A percentile compares a stretch with the other conserved stretches of the same genome.
Conservation (phyloP, 2,113 vertebrate species). For the Nipponia nippon region DNA sequence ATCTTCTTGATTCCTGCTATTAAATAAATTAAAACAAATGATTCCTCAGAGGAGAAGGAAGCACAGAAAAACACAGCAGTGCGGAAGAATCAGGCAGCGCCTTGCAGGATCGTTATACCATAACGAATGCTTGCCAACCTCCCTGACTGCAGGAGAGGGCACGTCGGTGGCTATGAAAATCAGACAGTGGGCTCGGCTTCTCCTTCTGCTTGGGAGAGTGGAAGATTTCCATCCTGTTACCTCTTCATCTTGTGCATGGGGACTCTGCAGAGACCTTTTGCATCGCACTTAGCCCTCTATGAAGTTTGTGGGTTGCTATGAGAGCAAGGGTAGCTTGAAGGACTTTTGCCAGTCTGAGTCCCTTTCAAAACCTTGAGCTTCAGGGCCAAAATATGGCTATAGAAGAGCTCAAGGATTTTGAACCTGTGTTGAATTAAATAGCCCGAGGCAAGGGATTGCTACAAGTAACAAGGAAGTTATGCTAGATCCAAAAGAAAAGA, state of each 20-base stretch:
- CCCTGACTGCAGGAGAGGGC: neutral
- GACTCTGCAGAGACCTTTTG: neutral
- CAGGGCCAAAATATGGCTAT: neutral
- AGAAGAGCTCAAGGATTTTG: neutral
- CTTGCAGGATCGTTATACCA: neutral
- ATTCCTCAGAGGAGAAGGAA: neutral
- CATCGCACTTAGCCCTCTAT: accelerated
- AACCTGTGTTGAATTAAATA: neutral
- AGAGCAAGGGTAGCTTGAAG: neutral
- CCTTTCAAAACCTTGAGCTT: neutral
- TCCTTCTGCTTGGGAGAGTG: neutral
- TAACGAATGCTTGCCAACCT: neutral
- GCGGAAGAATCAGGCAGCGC: neutral
- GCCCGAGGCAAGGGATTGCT: neutral
- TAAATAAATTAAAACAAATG: neutral
- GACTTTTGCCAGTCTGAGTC: neutral
- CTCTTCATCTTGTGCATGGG: neutral
- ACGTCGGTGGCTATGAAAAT: neutral
- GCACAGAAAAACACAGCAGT: neutral
- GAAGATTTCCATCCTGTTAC: neutral
- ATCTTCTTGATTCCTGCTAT: neutral
- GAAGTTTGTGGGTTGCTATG: neutral
- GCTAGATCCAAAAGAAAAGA: neutral
- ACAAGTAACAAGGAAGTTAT: neutral
- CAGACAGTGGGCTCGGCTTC: neutral